Base-by-base conservation (phyloP, 2,113 vertebrate species). In the Oceanodroma tethys region DNA sequence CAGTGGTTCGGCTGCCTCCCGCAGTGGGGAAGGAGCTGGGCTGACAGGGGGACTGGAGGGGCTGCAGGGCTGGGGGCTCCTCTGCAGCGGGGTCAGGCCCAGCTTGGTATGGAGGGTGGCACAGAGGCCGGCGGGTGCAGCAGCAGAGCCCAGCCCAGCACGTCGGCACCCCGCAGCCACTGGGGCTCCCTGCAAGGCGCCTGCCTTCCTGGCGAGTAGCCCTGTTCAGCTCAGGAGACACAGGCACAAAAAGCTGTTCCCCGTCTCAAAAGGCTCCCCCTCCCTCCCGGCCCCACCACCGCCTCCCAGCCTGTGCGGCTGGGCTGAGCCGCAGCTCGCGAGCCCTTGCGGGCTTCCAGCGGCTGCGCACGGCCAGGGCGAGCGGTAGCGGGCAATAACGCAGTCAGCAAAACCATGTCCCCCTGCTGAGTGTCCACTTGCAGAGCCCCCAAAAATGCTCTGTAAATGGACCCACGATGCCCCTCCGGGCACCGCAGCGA, bases 301-400 rank as follows among this genome's bases (percentile, higher is more conserved):
- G 3, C 72, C 32, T 62, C 66, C 43, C 45, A 82, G 47, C 8
- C 38, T 40, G 25, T 0, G 3, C 2, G 11, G 53, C 68, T 0
- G 0, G 45, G 26, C 62, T 67, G 27, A 87, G 15, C 48, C 1
- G 0, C 26, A 50, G 70, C 53, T 81, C 3, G 2, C 48, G 65
- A 71, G 48, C 81, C 65, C 30, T 26, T 2, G 1, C 1, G 3
- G 58, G n/a, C 65, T 78, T 71, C 79, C 72, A 90, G 72, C 6
- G 2, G 38, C 65, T 4, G 0, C 10, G 29, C 9, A 15, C 0
- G 2, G 42, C 11, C 67, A 71, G 23, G 52, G 11, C 5, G 1
- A 65, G 38, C 4, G 1, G 59, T 32, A 59, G 21, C 1, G 0
- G n/a, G 59, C n/a, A 73, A 18, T 29, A 59, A 67, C 1, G 1